phyloP scores from a whole-genome alignment of 2,797 vertebrate genomes.

The Coendou prehensilis region DNA sequence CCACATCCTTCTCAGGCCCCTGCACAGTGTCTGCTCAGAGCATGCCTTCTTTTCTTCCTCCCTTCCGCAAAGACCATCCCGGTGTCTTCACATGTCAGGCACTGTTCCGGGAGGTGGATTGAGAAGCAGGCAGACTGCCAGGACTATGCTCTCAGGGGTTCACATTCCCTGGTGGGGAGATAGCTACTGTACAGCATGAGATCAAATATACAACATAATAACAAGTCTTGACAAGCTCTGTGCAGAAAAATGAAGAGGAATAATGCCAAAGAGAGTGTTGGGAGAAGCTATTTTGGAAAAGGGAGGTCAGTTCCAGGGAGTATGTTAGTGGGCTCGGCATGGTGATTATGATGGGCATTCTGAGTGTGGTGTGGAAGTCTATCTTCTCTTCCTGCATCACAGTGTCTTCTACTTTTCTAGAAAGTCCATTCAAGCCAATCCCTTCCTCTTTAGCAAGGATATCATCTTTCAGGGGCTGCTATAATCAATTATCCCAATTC shows the following conservation, averaged over 20 bases:
- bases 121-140: not conserved
- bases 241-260: not conserved
- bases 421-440: not conserved
- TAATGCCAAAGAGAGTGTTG: not conserved
- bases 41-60: not conserved
- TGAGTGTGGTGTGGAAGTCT: rapidly evolving
- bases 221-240: not conserved
- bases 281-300: not conserved
- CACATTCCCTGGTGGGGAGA: not conserved
- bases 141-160: not conserved
- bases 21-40: not conserved
- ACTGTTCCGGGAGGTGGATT: not conserved
- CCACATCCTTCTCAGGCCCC: not conserved
- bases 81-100: too few species aligned
- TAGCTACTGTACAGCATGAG: not conserved
- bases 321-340: too few species aligned
- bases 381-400: not conserved
- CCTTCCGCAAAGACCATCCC: not conserved
- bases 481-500: not conserved
- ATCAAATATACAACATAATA: not conserved
- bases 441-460: not conserved
- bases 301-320: rapidly evolving
- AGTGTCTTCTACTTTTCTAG: not conserved
- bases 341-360: rapidly evolving
- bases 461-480: not conserved